Evolutionary conservation across 2,113 vertebrate species (phyloP).

Genomic region (Oriolus oriolus): DNA sequence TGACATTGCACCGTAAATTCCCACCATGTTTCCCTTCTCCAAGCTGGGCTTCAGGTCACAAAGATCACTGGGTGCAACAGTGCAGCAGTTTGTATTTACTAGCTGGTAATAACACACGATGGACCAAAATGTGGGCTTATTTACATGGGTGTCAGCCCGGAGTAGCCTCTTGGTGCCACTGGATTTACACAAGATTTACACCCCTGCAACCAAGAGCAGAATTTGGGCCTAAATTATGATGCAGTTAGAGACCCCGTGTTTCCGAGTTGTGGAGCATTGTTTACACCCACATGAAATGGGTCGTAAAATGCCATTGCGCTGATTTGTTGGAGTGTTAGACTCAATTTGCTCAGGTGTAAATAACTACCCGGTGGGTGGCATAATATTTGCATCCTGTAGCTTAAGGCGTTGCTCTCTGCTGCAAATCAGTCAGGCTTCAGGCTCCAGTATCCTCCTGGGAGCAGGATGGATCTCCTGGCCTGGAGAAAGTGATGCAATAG

Average conservation of each 20-base stretch:
- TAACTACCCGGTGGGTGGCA: constrained; percentile 27
- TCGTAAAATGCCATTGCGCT: background rate
- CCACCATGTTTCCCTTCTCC: background rate
- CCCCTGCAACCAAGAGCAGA: background rate
- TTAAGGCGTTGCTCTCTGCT: background rate
- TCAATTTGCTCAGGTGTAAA: constrained; percentile 57
- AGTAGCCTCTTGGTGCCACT: background rate
- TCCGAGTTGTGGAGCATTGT: background rate
- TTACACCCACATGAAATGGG: constrained; percentile 10
- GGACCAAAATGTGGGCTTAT: background rate
- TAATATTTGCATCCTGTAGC: constrained; percentile 41
- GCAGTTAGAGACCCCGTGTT: background rate
- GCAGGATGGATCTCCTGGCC: background rate
- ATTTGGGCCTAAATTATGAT: constrained; percentile 8
- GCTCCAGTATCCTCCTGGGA: background rate
- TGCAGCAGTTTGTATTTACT: background rate
- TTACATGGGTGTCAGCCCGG: background rate
- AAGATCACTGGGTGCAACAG: background rate
- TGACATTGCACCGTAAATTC: background rate
- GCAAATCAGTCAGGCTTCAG: constrained; percentile 23
- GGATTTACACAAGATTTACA: background rate
- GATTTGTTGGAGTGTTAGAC: constrained; percentile 36
- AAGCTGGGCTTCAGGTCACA: background rate
- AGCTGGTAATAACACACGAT: background rate
- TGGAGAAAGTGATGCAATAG: background rate